A percentile compares a stretch with the other conserved stretches of the same genome.
Conservation (phyloP, 2,888 invertebrate species). For the Boloria euphrosyne region DNA sequence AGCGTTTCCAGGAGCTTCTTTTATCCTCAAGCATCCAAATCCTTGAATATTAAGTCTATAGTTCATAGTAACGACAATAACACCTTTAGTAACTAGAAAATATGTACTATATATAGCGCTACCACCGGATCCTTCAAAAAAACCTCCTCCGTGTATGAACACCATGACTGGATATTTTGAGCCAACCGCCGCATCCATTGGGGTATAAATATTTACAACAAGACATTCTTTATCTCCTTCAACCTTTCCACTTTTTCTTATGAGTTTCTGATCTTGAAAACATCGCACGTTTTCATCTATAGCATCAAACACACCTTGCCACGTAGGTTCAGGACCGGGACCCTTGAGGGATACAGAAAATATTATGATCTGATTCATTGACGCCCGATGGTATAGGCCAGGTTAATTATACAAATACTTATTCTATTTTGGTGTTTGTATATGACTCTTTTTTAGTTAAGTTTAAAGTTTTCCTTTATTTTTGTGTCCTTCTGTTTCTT, state of each 20-base stretch:
- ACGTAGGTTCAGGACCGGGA: constrained; percentile 62
- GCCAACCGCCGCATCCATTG: constrained; percentile 45
- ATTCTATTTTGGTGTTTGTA: too few species aligned
- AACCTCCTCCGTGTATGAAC: constrained; percentile 72
- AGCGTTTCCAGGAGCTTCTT: constrained; percentile 69
- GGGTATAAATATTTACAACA: constrained; percentile 62
- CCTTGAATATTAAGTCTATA: constrained; percentile 70
- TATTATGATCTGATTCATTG: background rate
- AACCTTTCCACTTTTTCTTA: constrained; percentile 32
- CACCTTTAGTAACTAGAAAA: constrained; percentile 59
- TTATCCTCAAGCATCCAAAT: constrained; percentile 61
- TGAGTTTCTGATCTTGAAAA: constrained; percentile 51
- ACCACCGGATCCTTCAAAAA: constrained; percentile 58
- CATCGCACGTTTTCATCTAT: constrained; percentile 59
- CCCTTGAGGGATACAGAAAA: constrained; percentile 51
- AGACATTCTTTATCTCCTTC: constrained; percentile 62
- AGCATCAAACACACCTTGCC: constrained; percentile 62
- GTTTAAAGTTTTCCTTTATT: too few species aligned
- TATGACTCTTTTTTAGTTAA: too few species aligned
- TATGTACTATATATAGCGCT: constrained; percentile 61
- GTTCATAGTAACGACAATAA: constrained; percentile 66
- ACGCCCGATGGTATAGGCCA: too few species aligned
- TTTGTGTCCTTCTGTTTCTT: too few species aligned
- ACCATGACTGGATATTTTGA: constrained; percentile 65
- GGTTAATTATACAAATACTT: too few species aligned